These are phyloP conservation scores for Hemiprocne comata DNA, from an alignment of 2,113 vertebrate species.

Conservation along the genomic window DNA sequence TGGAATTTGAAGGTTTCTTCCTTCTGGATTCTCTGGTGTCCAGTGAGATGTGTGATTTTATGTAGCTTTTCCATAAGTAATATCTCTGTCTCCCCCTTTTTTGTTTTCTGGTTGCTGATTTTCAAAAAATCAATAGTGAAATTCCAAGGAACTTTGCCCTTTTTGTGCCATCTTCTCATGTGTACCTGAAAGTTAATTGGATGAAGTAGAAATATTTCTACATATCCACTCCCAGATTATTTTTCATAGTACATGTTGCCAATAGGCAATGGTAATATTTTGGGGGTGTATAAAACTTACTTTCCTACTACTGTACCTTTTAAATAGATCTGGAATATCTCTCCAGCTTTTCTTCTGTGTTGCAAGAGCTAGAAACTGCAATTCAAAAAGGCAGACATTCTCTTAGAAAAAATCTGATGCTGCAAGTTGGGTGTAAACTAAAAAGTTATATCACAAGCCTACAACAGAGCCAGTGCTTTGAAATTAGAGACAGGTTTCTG, in stretches of 20 bases:
- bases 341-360: neutral
- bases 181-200: neutral
- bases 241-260: neutral
- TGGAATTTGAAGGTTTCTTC: neutral
- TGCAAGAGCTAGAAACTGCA: neutral
- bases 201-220: neutral
- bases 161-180: neutral
- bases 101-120: neutral
- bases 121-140: neutral
- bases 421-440: neutral
- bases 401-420: neutral
- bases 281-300: neutral
- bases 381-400: neutral
- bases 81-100: neutral
- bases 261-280: neutral
- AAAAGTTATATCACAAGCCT: neutral
- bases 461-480: neutral
- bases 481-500: neutral
- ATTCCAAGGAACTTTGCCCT: neutral
- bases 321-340: neutral
- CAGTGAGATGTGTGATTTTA: neutral
- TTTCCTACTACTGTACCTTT: neutral
- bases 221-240: neutral
- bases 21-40: neutral
- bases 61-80: neutral